A percentile compares a stretch with the other conserved stretches of the same genome.
phyloP scores from a whole-genome alignment of 2,113 vertebrate genomes.

The Myotis yumanensis region DNA sequence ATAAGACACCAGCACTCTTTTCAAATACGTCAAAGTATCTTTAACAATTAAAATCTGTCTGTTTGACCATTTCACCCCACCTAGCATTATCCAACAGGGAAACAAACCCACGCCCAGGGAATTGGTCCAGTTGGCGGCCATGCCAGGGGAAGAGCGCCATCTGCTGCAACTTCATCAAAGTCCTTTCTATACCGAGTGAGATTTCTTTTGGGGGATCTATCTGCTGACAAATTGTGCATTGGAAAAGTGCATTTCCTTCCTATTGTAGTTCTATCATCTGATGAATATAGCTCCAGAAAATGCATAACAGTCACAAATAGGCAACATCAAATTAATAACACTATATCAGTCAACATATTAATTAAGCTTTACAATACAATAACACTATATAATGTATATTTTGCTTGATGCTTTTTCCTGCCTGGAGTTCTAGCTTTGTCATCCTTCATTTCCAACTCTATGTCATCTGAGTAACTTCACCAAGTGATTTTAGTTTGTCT shows the following conservation, averaged over 20 bases:
- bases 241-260: neutral
- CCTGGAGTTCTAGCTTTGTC: neutral
- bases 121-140: neutral
- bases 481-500: neutral
- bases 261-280: neutral
- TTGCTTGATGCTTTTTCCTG: neutral
- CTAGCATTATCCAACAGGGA: neutral
- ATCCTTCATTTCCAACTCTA: neutral
- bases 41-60: slow-evolving; percentile 27
- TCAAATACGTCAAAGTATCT: neutral
- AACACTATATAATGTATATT: neutral
- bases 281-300: neutral
- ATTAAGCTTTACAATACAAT: neutral
- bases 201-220: neutral
- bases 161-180: slow-evolving; percentile 53
- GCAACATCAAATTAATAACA: neutral
- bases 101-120: neutral
- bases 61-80: neutral
- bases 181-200: neutral
- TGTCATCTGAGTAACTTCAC: neutral
- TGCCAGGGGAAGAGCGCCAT: slow-evolving; percentile 58
- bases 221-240: neutral
- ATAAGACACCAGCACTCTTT: neutral
- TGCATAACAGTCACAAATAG: neutral
- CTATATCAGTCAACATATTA: neutral